phyloP scores from a whole-genome alignment of 2,797 vertebrate species.

The Synaphobranchus kaupii region DNA sequence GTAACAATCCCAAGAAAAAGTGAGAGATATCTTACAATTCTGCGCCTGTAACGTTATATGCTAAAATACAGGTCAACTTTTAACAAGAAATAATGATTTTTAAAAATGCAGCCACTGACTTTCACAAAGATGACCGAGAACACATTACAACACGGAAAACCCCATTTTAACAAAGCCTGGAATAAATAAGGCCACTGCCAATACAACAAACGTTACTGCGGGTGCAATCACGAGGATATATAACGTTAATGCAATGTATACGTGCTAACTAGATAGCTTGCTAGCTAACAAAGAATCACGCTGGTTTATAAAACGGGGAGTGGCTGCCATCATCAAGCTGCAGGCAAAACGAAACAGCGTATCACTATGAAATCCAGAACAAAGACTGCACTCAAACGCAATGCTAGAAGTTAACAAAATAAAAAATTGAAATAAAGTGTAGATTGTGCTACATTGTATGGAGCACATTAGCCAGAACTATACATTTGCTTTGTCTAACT shows the following conservation, averaged over 20 bases:
- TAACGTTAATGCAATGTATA: background rate
- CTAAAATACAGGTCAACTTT: background rate
- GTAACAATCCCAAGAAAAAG: background rate
- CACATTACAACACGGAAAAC: background rate
- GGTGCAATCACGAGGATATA: slow-evolving; percentile 10
- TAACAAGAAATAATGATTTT: background rate
- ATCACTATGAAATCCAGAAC: slow-evolving; percentile 25
- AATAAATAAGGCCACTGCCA: background rate
- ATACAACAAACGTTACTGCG: background rate
- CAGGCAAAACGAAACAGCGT: slow-evolving; percentile 53
- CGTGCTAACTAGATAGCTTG: background rate
- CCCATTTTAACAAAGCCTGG: background rate
- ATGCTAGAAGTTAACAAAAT: background rate
- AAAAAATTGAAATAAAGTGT: background rate
- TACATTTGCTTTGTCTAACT: background rate
- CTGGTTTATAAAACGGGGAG: slow-evolving; percentile 54
- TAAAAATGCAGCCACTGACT: background rate
- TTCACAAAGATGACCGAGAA: background rate
- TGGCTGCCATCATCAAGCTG: slow-evolving; percentile 53
- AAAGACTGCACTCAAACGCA: background rate
- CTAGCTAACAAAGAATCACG: slow-evolving; percentile 20
- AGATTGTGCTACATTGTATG: background rate
- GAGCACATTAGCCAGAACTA: background rate
- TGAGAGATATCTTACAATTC: background rate
- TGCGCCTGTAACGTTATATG: background rate